Conservation (phyloP, 2,888 invertebrate species). For the Coelopa pilipes region DNA sequence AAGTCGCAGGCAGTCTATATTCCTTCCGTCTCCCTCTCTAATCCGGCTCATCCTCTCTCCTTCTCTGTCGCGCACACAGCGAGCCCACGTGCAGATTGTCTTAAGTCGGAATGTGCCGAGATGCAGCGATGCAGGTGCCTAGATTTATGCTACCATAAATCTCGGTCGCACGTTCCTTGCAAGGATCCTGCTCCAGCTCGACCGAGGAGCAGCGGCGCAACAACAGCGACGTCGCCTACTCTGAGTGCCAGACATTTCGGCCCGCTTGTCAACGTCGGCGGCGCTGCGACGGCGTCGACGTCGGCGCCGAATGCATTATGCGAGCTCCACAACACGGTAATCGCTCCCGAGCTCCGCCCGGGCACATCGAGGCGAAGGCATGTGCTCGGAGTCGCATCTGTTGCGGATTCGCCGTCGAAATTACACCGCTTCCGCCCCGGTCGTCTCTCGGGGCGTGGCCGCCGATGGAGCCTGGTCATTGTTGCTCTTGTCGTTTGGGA, state of each 20-base stretch:
- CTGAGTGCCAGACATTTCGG: not conserved
- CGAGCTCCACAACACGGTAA: slow-evolving; percentile 7
- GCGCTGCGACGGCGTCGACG: slow-evolving; percentile 4
- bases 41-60: too few species aligned
- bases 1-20: not conserved
- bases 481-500: too few species aligned
- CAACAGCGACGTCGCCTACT: slow-evolving; percentile 6
- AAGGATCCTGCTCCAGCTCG: slow-evolving; percentile 38
- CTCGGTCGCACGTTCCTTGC: slow-evolving; percentile 32
- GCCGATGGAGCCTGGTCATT: too few species aligned
- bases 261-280: not conserved
- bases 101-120: slow-evolving; percentile 18
- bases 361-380: slow-evolving; percentile 6
- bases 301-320: slow-evolving; percentile 5
- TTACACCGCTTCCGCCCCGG: too few species aligned
- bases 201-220: slow-evolving; percentile 9
- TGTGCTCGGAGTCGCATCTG: not conserved
- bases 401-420: too few species aligned
- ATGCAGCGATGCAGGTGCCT: slow-evolving; percentile 27
- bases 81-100: slow-evolving; percentile 7
- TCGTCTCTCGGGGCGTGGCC: too few species aligned
- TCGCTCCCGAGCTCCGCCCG: slow-evolving; percentile 13
- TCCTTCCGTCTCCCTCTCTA: too few species aligned
- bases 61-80: not conserved
- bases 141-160: slow-evolving; percentile 37